Base-by-base conservation (phyloP, 2,888 invertebrate genomes). In the Megamerina dolium region DNA sequence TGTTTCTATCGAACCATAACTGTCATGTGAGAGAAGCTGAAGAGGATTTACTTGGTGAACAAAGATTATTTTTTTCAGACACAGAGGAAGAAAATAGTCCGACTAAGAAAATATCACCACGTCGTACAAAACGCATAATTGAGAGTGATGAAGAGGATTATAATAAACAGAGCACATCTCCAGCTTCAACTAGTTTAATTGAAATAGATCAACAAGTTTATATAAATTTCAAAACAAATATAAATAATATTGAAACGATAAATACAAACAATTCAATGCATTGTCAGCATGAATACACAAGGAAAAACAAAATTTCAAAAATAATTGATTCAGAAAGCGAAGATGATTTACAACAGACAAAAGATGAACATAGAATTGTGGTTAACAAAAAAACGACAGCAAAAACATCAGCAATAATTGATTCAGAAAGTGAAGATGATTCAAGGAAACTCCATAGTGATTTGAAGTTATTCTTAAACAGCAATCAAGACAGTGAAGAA, bases 21-120 rank as follows among this genome's bases (percentile, higher is more conserved):
- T n/a, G n/a, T n/a, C n/a, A n/a, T n/a, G n/a, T n/a, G n/a, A n/a
- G n/a, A n/a, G n/a, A n/a, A n/a, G n/a, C 52, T 1, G 62, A 66
- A 48, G 56, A 55, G 2, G 63, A 64, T 45, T 51, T 63, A 20
- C 49, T 68, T n/a, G 66, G 64, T 32, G 55, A 59, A 14, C 60
- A 64, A 23, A 63, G 59, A 32, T 53, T 68, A 17, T 37, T 57
- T 23, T 51, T 68, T 55, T 65, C 66, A 5, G 66, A 60, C 5
- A 61, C 64, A 5, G 66, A 66, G 27, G 55, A 53, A 9, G 60
- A 52, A 13, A 52, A 56, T 16, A 32, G 41, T 21, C 31, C 41
- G 2, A 17, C 18, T 1, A n/a, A 6, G 42, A 45, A 43, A 50
- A 55, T 46, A 18, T 17, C 37, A 34, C 17, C 20, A 32, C 43